These are phyloP conservation scores for Poicephalus gulielmi DNA, from an alignment of 2,113 vertebrate genomes.

Conservation along the genomic window DNA sequence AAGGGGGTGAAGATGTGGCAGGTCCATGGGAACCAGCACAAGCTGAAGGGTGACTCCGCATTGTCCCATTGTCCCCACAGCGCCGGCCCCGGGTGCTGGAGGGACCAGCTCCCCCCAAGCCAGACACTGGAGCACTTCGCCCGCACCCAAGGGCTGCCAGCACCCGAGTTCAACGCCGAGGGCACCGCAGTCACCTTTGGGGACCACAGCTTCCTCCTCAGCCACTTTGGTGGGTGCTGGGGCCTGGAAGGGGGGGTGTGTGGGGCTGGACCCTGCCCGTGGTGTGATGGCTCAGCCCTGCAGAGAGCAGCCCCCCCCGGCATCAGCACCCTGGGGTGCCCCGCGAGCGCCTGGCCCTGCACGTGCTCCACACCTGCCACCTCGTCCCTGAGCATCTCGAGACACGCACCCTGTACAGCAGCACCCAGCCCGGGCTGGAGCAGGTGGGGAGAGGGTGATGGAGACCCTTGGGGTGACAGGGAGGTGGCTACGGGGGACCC, in stretches of 20 bases:
- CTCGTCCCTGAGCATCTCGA: slow-evolving; percentile 76
- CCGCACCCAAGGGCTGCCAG: slow-evolving; percentile 16
- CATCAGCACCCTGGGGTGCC: not conserved
- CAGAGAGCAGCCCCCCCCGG: slow-evolving; percentile 21
- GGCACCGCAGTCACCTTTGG: slow-evolving; percentile 18
- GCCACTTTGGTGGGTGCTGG: slow-evolving; percentile 53
- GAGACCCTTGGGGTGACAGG: not conserved
- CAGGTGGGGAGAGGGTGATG: slow-evolving; percentile 49
- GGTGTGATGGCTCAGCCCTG: not conserved
- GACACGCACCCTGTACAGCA: slow-evolving; percentile 64
- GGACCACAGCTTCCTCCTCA: slow-evolving; percentile 25
- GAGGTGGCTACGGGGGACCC: not conserved
- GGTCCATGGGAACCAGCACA: no score
- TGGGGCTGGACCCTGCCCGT: no score
- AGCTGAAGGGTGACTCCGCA: not conserved
- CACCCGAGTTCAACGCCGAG: slow-evolving; percentile 12
- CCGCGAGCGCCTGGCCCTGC: slow-evolving; percentile 72
- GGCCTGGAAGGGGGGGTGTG: not conserved
- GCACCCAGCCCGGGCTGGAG: slow-evolving; percentile 65
- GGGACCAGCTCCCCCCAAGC: slow-evolving; percentile 70
- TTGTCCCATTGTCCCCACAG: slow-evolving; percentile 49
- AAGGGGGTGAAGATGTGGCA: not conserved
- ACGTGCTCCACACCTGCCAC: slow-evolving; percentile 62
- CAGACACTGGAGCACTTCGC: slow-evolving; percentile 33
- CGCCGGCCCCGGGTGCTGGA: slow-evolving; percentile 51